Conservation (phyloP, 2,888 invertebrate genomes). For the Nomada fucata region DNA sequence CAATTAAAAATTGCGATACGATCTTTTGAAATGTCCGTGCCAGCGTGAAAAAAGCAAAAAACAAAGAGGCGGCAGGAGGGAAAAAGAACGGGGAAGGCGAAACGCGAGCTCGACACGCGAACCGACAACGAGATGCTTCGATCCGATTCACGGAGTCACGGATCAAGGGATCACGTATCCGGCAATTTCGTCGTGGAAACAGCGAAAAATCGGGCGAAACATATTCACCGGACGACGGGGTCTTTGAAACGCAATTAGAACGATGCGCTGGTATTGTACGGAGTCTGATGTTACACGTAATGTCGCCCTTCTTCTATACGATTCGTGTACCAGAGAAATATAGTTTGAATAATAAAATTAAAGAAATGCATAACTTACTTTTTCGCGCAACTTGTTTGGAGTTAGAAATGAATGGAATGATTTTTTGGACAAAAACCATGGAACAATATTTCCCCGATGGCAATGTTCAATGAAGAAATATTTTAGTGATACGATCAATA, state of each 20-base stretch:
- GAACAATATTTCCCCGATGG: no score
- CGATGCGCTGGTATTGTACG: slow-evolving; percentile 36
- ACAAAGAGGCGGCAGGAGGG: neutral
- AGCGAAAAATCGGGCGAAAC: slow-evolving; percentile 21
- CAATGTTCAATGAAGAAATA: no score
- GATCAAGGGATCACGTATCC: neutral
- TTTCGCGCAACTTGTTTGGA: slow-evolving; percentile 6
- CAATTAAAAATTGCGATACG: slow-evolving; percentile 23
- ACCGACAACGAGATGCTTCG: neutral
- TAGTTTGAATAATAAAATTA: no score
- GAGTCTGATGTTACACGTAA: slow-evolving; percentile 19
- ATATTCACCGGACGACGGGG: slow-evolving; percentile 16
- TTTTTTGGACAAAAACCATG: no score
- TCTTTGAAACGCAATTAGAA: slow-evolving; percentile 57
- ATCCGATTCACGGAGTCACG: neutral
- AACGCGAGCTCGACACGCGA: slow-evolving; percentile 16
- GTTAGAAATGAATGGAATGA: no score
- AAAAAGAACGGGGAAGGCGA: neutral
- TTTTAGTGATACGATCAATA: no score
- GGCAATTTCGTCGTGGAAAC: slow-evolving; percentile 23
- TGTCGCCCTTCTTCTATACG: slow-evolving; percentile 33
- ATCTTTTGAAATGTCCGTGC: neutral
- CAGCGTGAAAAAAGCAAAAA: neutral
- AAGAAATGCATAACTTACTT: neutral
- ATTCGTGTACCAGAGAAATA: slow-evolving; percentile 66